phyloP scores from a whole-genome alignment of 1,140 invertebrate genomes.

The Drepana arcuata region DNA sequence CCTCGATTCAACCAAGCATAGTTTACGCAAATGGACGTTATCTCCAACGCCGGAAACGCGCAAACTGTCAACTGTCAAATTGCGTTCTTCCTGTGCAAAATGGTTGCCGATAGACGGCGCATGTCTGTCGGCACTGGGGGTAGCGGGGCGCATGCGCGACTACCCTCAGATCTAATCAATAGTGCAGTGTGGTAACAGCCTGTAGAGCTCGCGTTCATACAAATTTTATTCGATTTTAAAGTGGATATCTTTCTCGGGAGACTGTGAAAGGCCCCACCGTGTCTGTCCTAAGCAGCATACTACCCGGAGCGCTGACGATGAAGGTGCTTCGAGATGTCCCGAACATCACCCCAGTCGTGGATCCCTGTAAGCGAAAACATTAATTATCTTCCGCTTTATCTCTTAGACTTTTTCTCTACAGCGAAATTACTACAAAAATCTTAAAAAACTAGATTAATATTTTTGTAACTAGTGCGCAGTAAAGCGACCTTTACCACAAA shows the following conservation, averaged over 20 bases:
- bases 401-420: too few species aligned
- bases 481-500: too few species aligned
- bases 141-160: constrained; percentile 45
- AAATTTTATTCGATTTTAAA: too few species aligned
- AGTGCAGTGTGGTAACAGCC: constrained; percentile 59
- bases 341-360: constrained; percentile 44
- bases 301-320: constrained; percentile 54
- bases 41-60: constrained; percentile 9
- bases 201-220: constrained; percentile 45
- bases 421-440: too few species aligned
- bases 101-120: constrained; percentile 23
- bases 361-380: constrained; percentile 41
- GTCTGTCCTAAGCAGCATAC: constrained; percentile 56
- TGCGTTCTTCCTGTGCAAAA: constrained; percentile 42
- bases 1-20: constrained; percentile 1
- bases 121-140: constrained; percentile 18
- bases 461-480: too few species aligned
- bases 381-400: too few species aligned
- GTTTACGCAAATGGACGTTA: constrained; percentile 1
- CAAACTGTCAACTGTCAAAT: constrained; percentile 43
- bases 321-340: constrained; percentile 55
- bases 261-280: constrained; percentile 41
- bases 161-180: constrained; percentile 46
- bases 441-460: too few species aligned
- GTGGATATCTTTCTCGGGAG: constrained; percentile 24